phyloP scores from a whole-genome alignment of 1,140 invertebrate genomes.

The Lepidurus apus region DNA sequence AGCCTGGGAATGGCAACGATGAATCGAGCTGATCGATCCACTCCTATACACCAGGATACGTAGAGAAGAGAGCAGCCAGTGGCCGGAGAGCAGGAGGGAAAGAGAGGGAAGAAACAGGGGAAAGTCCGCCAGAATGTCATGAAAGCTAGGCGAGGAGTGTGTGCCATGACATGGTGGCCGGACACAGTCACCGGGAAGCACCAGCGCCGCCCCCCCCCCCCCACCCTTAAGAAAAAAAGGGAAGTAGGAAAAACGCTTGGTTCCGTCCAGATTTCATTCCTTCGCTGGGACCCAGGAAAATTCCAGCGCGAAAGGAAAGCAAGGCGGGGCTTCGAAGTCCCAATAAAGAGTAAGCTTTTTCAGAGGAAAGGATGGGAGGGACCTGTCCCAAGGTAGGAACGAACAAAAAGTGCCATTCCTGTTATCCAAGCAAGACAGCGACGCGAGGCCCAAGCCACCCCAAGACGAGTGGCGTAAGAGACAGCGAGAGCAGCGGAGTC shows the following conservation, averaged over 20 bases:
- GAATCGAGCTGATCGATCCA: conserved; percentile 9
- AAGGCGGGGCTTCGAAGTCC: background rate
- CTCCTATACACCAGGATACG: background rate
- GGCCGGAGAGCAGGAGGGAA: background rate
- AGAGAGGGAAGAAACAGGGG: background rate
- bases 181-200: background rate
- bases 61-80: background rate
- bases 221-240: background rate
- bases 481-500: conserved; percentile 1
- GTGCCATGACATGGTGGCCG: conserved; percentile 12
- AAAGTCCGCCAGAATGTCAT: conserved; percentile 14
- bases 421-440: background rate
- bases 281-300: background rate
- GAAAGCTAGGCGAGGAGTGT: conserved; percentile 1
- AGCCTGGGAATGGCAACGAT: background rate
- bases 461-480: background rate
- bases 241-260: background rate
- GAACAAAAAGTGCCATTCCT: background rate
- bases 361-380: background rate
- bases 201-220: background rate
- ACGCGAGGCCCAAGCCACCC: background rate
- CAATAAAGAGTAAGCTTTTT: background rate
- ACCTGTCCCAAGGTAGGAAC: background rate
- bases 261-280: background rate
- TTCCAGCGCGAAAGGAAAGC: background rate